phyloP scores from a whole-genome alignment of 2,113 vertebrate species.

The Dolichallabes microphthalmus region DNA sequence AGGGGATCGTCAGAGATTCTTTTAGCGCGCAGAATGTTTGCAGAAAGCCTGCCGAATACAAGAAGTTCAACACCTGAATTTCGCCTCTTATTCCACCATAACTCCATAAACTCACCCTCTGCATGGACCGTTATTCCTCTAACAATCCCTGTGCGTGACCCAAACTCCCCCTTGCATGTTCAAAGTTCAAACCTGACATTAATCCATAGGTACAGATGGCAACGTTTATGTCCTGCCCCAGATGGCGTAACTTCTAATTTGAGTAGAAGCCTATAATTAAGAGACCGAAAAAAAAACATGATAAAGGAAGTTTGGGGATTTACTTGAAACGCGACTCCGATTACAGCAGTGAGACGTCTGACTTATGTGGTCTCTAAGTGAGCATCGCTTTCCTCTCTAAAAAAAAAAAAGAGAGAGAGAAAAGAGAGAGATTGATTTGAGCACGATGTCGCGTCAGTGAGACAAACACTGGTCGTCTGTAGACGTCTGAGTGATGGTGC shows the following conservation, averaged over 20 bases:
- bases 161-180: neutral
- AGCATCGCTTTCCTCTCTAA: conserved; percentile 47
- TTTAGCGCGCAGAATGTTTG: neutral
- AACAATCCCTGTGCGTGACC: conserved; percentile 55
- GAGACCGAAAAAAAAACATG: conserved; percentile 85
- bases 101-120: neutral
- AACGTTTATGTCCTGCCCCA: conserved; percentile 88
- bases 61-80: too few relatives aligned
- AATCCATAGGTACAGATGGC: conserved; percentile 91
- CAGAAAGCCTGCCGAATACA: neutral
- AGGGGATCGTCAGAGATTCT: neutral
- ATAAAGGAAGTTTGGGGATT: conserved; percentile 82
- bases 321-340: conserved; percentile 75
- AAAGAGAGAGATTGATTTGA: neutral
- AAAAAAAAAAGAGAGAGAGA: neutral
- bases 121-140: neutral
- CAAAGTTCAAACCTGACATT: conserved; percentile 75
- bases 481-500: conserved; percentile 15
- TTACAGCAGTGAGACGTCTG: conserved; percentile 67
- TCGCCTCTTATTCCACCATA: too few relatives aligned
- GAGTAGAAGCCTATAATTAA: conserved; percentile 96
- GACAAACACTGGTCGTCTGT: neutral
- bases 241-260: conserved; percentile 97
- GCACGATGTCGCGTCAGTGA: neutral
- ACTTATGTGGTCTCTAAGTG: conserved; percentile 69